Percentiles rank a stretch among this genome's conserved stretches.
Evolutionary conservation across 2,888 invertebrate species (phyloP).

Genomic region (Strigamia crassipes): DNA sequence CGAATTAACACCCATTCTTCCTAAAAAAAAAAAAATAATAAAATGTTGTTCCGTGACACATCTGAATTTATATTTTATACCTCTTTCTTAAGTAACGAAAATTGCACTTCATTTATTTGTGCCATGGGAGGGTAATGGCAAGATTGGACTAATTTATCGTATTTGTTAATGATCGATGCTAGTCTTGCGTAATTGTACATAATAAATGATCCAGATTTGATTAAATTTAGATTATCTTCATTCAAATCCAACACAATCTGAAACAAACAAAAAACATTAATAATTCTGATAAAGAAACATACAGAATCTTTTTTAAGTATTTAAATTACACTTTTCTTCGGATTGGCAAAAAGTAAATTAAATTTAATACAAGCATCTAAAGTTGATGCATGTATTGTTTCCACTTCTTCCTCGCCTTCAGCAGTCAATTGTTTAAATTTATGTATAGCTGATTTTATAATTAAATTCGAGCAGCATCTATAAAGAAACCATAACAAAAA

Average conservation of each 20-base stretch:
- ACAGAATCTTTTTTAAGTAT: not conserved
- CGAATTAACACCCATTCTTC: conserved; percentile 13
- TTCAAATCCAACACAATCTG: not conserved
- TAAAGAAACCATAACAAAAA: not conserved
- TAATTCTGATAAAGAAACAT: not conserved
- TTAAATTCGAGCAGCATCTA: not conserved
- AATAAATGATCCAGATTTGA: conserved; percentile 11
- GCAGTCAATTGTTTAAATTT: not conserved
- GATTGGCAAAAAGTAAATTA: not conserved
- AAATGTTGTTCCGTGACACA: not conserved
- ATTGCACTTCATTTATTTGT: not conserved
- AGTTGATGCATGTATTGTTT: not conserved
- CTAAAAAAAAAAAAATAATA: not conserved
- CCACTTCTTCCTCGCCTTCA: not conserved
- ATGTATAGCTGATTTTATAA: not conserved
- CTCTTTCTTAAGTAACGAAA: not conserved
- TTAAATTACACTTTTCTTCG: not conserved
- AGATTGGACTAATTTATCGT: not conserved
- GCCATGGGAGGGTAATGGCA: not conserved
- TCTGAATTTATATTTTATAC: not conserved
- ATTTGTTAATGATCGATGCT: not conserved
- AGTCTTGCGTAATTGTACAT: conserved; percentile 25
- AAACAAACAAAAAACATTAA: not conserved
- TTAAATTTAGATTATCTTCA: not conserved
- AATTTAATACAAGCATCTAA: conserved; percentile 2